These are phyloP conservation scores for Habroteleia sp. DNA, from an alignment of 2,888 invertebrate species.

Conservation along the genomic window DNA sequence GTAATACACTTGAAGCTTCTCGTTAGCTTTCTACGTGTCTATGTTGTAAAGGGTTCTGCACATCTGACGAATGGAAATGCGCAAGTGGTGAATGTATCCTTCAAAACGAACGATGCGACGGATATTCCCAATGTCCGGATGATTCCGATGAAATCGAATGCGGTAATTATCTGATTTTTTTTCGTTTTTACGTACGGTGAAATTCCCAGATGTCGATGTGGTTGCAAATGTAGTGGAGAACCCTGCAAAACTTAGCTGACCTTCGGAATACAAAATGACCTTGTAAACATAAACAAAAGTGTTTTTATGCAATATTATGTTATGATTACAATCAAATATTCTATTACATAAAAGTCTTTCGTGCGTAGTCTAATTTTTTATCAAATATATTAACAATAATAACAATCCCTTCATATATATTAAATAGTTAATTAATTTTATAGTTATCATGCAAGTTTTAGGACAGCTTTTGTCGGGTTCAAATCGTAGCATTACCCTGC, in stretches of 20 bases:
- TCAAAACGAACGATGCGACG: conserved; percentile 83
- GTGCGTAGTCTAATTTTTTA: too few species aligned
- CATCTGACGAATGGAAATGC: conserved; percentile 81
- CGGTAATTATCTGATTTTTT: conserved; percentile 71
- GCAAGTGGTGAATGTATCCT: conserved; percentile 84
- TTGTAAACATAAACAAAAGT: too few species aligned
- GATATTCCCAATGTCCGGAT: conserved; percentile 83
- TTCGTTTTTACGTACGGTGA: neutral
- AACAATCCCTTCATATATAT: too few species aligned
- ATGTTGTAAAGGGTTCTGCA: conserved; percentile 72
- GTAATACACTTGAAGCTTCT: conserved; percentile 67
- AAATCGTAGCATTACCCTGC: neutral
- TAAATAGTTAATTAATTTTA: too few species aligned
- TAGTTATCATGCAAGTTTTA: too few species aligned
- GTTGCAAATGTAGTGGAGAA: conserved; percentile 8
- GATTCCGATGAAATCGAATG: conserved; percentile 82
- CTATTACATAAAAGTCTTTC: too few species aligned
- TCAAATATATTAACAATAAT: too few species aligned
- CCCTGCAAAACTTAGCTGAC: too few species aligned
- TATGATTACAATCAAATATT: too few species aligned
- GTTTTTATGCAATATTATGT: too few species aligned
- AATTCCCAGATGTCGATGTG: neutral
- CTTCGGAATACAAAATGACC: too few species aligned
- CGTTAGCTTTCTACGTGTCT: conserved; percentile 73
- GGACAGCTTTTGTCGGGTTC: too few species aligned